These are phyloP conservation scores for Todiramphus saurophagus DNA, from an alignment of 2,113 vertebrate species.

Conservation along the genomic window DNA sequence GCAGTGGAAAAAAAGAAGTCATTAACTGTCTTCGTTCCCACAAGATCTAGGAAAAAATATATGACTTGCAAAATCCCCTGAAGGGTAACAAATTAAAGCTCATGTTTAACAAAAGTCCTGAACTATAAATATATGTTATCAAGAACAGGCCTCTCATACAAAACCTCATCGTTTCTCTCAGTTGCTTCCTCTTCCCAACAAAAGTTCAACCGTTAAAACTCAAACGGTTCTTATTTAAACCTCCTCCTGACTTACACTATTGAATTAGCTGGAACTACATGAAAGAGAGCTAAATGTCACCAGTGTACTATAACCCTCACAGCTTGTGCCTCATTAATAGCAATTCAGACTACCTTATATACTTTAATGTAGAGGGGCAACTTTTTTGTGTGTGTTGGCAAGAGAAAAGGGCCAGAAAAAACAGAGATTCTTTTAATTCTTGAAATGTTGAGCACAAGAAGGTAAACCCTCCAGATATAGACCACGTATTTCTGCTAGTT, in stretches of 20 bases:
- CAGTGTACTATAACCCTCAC: neutral
- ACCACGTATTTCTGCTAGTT: neutral
- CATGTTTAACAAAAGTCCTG: slow-evolving; percentile 35
- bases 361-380: neutral
- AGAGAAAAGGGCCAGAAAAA: neutral
- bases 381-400: neutral
- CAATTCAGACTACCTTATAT: neutral
- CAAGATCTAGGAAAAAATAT: neutral
- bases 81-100: slow-evolving; percentile 22
- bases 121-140: neutral
- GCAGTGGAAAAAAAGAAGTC: neutral
- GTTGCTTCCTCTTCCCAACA: neutral
- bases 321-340: neutral
- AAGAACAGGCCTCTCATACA: neutral
- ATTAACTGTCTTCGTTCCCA: neutral
- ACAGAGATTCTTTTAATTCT: neutral
- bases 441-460: accelerated
- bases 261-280: neutral
- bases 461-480: neutral
- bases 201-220: neutral
- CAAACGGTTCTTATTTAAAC: neutral
- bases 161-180: neutral
- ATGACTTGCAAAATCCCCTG: neutral
- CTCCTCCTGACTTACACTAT: neutral
- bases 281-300: neutral